Evolutionary conservation across 2,888 invertebrate species (phyloP).

Genomic region (Tuta absoluta): DNA sequence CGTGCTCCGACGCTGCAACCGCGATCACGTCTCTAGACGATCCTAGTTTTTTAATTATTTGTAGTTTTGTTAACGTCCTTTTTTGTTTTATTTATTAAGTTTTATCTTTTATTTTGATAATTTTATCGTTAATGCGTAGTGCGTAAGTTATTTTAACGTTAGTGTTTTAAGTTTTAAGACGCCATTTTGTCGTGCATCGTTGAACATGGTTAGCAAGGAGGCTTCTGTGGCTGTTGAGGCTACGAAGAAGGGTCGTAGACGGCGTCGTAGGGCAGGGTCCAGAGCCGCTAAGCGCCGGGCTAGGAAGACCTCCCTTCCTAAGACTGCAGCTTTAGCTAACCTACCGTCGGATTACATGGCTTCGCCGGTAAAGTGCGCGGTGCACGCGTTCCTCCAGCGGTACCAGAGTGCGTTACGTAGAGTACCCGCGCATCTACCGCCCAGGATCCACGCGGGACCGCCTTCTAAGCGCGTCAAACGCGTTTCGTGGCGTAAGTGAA

Average conservation of each 20-base stretch:
- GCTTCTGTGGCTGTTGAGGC: slow-evolving; percentile 46
- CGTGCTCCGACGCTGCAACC: slow-evolving; percentile 27
- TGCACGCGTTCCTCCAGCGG: slow-evolving; percentile 65
- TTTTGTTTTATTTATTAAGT: slow-evolving; percentile 36
- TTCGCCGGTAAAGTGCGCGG: slow-evolving; percentile 67
- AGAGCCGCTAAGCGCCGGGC: slow-evolving; percentile 58
- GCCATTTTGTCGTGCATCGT: slow-evolving; percentile 64
- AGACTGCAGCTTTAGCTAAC: slow-evolving; percentile 36
- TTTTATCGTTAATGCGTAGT: slow-evolving; percentile 38
- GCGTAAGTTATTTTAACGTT: slow-evolving; percentile 37
- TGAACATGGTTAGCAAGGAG: slow-evolving; percentile 61
- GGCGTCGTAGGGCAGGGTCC: slow-evolving; percentile 57
- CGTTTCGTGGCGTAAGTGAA: slow-evolving; percentile 75
- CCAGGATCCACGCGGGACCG: slow-evolving; percentile 67
- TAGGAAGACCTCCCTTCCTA: slow-evolving; percentile 41
- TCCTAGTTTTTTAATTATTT: slow-evolving; percentile 40
- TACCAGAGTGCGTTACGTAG: slow-evolving; percentile 69
- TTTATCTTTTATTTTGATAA: slow-evolving; percentile 30
- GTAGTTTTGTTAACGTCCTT: slow-evolving; percentile 40
- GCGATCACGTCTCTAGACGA: slow-evolving; percentile 51
- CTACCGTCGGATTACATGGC: slow-evolving; percentile 36
- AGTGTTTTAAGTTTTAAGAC: slow-evolving; percentile 46
- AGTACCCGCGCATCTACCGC: slow-evolving; percentile 68
- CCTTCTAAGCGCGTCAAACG: slow-evolving; percentile 70
- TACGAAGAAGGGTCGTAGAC: slow-evolving; percentile 53